A percentile compares a stretch with the other conserved stretches of the same genome.
phyloP scores from a whole-genome alignment of 1,140 invertebrate species.

The Drosophila erecta region DNA sequence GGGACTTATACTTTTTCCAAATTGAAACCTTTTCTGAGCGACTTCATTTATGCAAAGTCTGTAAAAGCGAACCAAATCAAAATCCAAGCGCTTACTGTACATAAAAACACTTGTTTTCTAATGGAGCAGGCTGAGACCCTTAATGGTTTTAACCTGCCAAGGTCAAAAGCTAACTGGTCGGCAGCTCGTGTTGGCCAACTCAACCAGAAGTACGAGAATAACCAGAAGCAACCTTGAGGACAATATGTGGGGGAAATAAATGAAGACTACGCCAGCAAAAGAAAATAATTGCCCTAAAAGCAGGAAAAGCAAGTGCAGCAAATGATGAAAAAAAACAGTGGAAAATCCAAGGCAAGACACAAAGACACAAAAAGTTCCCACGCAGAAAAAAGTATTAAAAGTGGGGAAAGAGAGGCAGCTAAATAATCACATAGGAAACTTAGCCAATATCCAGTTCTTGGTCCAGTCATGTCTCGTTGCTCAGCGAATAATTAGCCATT shows the following conservation, averaged over 20 bases:
- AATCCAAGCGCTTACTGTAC: conserved; percentile 1
- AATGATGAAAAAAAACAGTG: not conserved
- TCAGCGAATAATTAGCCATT: conserved; percentile 35
- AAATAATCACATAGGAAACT: conserved; percentile 47
- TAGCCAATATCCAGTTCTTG: conserved; percentile 45
- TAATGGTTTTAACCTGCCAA: conserved; percentile 30
- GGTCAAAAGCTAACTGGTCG: conserved; percentile 39
- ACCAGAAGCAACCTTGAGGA: conserved; percentile 45
- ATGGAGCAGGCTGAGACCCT: conserved; percentile 22
- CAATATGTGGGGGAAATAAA: conserved; percentile 11
- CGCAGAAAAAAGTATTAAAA: conserved; percentile 16
- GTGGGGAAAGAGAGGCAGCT: conserved; percentile 7
- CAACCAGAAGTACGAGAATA: conserved; percentile 43
- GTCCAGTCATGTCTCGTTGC: conserved; percentile 23
- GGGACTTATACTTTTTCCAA: no score
- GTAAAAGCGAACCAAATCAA: not conserved
- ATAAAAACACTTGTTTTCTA: conserved; percentile 23
- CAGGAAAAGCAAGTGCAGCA: conserved; percentile 42
- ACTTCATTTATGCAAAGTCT: no score
- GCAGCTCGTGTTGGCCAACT: conserved; percentile 33
- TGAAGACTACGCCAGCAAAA: conserved; percentile 12
- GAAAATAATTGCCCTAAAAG: conserved; percentile 48
- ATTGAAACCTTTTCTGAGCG: no score
- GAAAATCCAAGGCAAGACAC: conserved; percentile 27
- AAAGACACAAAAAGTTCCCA: conserved; percentile 43